phyloP scores from a whole-genome alignment of 2,113 vertebrate genomes.

The Hipposideros armiger region DNA sequence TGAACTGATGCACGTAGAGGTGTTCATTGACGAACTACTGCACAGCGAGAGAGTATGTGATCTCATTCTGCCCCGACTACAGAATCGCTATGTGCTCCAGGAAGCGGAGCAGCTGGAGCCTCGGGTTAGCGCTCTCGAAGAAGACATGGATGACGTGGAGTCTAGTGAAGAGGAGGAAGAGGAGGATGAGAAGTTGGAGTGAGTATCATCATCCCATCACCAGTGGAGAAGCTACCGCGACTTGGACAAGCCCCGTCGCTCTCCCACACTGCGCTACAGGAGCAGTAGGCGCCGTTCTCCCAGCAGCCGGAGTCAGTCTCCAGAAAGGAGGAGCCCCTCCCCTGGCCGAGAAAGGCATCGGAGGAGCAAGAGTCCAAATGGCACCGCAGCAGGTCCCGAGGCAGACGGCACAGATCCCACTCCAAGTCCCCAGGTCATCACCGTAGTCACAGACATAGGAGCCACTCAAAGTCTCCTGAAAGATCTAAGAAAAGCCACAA shows the following conservation, averaged over 20 bases:
- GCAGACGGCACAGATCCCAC: constrained; percentile 83
- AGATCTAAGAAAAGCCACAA: too few species aligned
- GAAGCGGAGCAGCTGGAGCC: constrained; percentile 96
- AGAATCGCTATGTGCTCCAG: constrained; percentile 98
- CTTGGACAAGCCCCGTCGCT: constrained; percentile 95
- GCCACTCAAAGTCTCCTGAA: too few species aligned
- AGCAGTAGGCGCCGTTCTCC: constrained; percentile 95
- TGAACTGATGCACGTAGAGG: too few species aligned
- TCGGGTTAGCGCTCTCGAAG: constrained; percentile 96
- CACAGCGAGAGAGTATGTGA: too few species aligned
- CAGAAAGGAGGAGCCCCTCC: constrained; percentile 96
- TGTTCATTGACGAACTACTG: too few species aligned
- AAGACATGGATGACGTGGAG: constrained; percentile 98
- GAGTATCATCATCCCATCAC: constrained; percentile 94
- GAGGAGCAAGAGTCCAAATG: constrained; percentile 97
- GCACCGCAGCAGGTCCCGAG: constrained; percentile 96
- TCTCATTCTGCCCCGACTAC: neutral
- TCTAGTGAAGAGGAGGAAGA: constrained; percentile 98
- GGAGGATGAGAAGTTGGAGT: constrained; percentile 96
- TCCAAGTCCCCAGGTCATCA: too few species aligned
- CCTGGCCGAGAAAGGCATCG: constrained; percentile 95
- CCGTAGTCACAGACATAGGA: too few species aligned
- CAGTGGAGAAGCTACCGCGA: constrained; percentile 96
- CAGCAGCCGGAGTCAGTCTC: constrained; percentile 97
- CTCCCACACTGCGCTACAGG: constrained; percentile 95